Evolutionary conservation across 1,140 invertebrate species (phyloP), one percentile per base, ranked within the genome.

Genomic region (Nephotettix cincticeps): DNA sequence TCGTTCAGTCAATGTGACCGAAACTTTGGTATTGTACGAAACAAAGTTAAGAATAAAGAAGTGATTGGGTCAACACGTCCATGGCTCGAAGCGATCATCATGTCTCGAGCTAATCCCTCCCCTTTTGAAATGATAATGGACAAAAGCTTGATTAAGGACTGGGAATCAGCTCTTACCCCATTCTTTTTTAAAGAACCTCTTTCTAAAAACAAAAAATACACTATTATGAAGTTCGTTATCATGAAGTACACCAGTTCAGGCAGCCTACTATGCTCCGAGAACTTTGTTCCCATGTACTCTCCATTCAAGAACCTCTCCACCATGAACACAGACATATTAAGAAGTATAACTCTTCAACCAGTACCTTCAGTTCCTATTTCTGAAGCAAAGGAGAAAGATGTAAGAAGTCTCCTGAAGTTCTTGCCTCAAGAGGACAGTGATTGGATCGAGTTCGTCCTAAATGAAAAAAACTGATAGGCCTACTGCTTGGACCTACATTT

Each of bases 1-100:
- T 69, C 64, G 14, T 71, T 71, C 14, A 32, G 17, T 2, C 70
- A 71, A 40, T 71, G 70, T 54, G 63, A 71, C 70, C 14, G 63
- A 29, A 71, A 71, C 63, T 71, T 71, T 71, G 29, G 70, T 21
- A 21, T 71, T 23, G 40, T 71, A 43, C 14, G 64, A 25, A 45
- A 40, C n/a, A 23, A 68, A 19, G 68, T 71, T 69, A 71, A 68
- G 28, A 71, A 47, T 19, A 25, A 17, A 17, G 68, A 69, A 69
- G 32, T 30, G 1, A 68, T 68, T 68, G 67, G 67, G 21, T 56
- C 67, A 25, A 13, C 36, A 51, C 54, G 51, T n/a, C 67, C 32
- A 36, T 36, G 32, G 32, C 32, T 36, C 4, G 32, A 36, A 36
- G 32, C 32, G 4, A 36, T 36, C 14, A 14, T 36, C 14, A 36